Base-by-base conservation (phyloP, 2,888 invertebrate species). In the Cecidostiba fungosa region DNA sequence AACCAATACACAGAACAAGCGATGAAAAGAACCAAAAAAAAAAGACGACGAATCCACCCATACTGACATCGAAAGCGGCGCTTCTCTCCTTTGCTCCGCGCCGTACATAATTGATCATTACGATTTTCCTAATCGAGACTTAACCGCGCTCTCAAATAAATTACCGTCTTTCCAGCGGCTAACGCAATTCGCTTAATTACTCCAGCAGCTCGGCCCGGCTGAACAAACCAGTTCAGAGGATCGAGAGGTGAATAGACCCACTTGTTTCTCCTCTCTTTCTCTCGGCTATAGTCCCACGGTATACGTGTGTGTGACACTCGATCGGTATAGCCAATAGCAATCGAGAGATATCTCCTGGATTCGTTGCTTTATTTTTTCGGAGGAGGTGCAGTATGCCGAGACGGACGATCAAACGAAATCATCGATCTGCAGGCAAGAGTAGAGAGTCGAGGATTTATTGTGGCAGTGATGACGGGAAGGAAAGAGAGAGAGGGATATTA, bases 341-440 rank as follows among this genome's bases (percentile, higher is more conserved):
- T 86, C 81, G 85, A 77, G 85, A 77, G 79, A 77, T 76, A 77
- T 77, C 50, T 72, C 84, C n/a, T 6, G 23, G 50, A 59, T 59
- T 59, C 79, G 86, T 1, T 29, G 36, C 39, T 72, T 39, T 66
- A 26, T 66, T 66, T 66, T 66, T 66, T 66, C 23, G 66, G 66
- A 66, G 66, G 66, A 66, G 66, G 54, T 6, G 84, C 76, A 72
- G 85, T 10, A 19, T 66, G 83, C 78, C 87, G 85, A 85, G 87
- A 82, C 87, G 88, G 85, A 85, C 87, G 90, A 90, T 89, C 89
- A 89, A 90, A 90, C 87, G 90, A 89, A 89, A 89, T 90, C 89
- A 89, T 89, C 89, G 89, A 87, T 85, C 78, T 70, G 76, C 29
- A 77, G 54, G 1, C 39, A n/a, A n/a, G 23, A 8, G 47, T 43